Evolutionary conservation across 2,797 vertebrate genomes (phyloP).

Genomic region (Chlorospingus flavigularis): DNA sequence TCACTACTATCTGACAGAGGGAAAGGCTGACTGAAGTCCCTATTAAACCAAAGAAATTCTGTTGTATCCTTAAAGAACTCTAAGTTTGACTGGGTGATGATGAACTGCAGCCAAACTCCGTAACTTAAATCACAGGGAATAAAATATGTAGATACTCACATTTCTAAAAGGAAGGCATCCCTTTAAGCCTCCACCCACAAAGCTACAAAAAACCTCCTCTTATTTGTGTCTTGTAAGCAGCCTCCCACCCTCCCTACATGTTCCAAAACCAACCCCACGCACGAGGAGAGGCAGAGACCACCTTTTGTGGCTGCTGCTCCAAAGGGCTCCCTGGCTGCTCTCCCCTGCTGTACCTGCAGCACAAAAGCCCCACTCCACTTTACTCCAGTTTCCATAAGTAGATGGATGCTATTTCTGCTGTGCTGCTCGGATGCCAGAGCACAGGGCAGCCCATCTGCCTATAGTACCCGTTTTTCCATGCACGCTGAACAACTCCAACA

Average conservation of each 20-base stretch:
- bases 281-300: neutral
- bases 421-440: constrained; percentile 9
- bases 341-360: neutral
- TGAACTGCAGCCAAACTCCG: neutral
- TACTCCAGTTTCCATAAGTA: constrained; percentile 26
- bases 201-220: constrained; percentile 28
- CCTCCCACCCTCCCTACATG: constrained; percentile 12
- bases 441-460: constrained; percentile 51
- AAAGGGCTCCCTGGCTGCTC: neutral
- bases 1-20: neutral
- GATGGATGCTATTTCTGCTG: constrained; percentile 43
- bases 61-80: neutral
- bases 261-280: neutral
- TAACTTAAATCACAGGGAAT: neutral
- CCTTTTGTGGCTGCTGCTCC: neutral
- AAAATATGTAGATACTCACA: neutral
- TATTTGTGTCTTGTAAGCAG: constrained; percentile 15
- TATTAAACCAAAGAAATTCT: neutral
- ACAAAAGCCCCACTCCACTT: neutral
- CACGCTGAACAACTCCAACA: neutral
- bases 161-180: constrained; percentile 22
- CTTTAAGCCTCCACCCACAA: constrained; percentile 37
- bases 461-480: constrained; percentile 19
- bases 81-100: neutral
- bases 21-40: neutral